Evolutionary conservation across 2,888 invertebrate species (phyloP).

Genomic region (Mythimna albipuncta): DNA sequence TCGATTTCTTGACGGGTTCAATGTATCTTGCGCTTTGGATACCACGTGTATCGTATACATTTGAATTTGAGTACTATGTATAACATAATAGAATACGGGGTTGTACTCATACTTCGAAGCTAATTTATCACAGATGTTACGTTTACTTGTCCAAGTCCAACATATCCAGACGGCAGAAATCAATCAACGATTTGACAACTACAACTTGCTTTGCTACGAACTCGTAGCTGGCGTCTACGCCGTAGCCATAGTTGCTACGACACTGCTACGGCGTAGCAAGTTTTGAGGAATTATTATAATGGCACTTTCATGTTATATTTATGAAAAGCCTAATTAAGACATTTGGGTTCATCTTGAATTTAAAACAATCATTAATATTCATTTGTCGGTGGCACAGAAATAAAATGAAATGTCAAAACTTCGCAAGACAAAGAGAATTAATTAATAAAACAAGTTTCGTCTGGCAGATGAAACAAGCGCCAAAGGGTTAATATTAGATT

Average conservation of each 20-base stretch:
- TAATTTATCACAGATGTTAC: background rate
- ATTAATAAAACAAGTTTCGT: constrained; percentile 44
- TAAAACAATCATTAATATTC: constrained; percentile 46
- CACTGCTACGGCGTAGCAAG: constrained; percentile 14
- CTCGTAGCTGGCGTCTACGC: constrained; percentile 29
- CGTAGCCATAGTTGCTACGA: constrained; percentile 14
- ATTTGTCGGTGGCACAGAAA: constrained; percentile 23
- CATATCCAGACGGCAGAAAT: constrained; percentile 8
- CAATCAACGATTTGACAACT: constrained; percentile 3
- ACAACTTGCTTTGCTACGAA: constrained; percentile 3
- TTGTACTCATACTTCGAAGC: background rate
- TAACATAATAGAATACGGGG: background rate
- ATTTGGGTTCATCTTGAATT: constrained; percentile 15
- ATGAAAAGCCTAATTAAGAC: constrained; percentile 8
- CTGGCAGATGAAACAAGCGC: constrained; percentile 18
- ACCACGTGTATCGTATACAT: background rate
- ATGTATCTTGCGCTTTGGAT: constrained; percentile 12
- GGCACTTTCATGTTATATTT: background rate
- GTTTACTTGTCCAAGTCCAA: background rate
- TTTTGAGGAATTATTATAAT: background rate
- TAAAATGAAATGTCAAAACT: constrained; percentile 45
- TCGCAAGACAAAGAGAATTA: constrained; percentile 35
- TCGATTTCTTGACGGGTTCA: constrained; percentile 44
- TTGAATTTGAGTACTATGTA: background rate
- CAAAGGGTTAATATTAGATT: constrained; percentile 25